Evolutionary conservation across 2,888 invertebrate species (phyloP).

Genomic region (Agonum fuliginosum): DNA sequence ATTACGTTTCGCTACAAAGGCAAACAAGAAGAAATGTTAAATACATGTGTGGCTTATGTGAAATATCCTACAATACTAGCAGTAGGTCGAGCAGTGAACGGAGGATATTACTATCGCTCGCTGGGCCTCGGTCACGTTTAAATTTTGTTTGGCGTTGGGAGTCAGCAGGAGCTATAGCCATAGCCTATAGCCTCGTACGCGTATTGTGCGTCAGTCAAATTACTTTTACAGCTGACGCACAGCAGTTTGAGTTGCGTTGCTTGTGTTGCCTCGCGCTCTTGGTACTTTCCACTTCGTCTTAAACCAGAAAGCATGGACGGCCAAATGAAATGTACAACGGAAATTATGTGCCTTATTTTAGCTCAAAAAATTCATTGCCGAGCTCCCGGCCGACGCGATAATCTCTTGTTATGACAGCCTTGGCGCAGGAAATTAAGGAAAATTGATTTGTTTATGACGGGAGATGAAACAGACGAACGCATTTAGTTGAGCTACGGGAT

Average conservation of each 20-base stretch:
- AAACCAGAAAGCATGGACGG: slow-evolving; percentile 34
- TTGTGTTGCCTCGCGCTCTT: neutral
- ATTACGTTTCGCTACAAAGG: slow-evolving; percentile 24
- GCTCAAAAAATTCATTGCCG: slow-evolving; percentile 47
- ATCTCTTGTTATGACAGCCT: slow-evolving; percentile 50
- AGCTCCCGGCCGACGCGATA: slow-evolving; percentile 34
- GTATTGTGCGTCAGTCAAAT: slow-evolving; percentile 42
- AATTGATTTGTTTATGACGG: slow-evolving; percentile 52
- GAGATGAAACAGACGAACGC: slow-evolving; percentile 21
- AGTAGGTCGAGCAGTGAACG: neutral
- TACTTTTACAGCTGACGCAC: slow-evolving; percentile 30
- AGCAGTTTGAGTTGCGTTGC: neutral
- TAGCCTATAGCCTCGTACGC: neutral
- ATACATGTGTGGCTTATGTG: slow-evolving; percentile 22
- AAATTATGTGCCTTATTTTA: slow-evolving; percentile 53
- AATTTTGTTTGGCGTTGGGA: neutral
- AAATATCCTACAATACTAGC: neutral
- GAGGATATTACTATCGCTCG: neutral
- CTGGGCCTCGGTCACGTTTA: slow-evolving; percentile 9
- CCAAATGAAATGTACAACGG: slow-evolving; percentile 45
- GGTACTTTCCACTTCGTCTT: neutral
- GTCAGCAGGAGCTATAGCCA: neutral
- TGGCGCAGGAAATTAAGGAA: slow-evolving; percentile 50
- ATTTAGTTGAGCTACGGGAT: neutral
- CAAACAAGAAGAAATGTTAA: slow-evolving; percentile 52